A percentile compares a stretch with the other conserved stretches of the same genome.
Conservation (phyloP, 2,113 vertebrate genomes). For the Chlorocebus sabaeus region DNA sequence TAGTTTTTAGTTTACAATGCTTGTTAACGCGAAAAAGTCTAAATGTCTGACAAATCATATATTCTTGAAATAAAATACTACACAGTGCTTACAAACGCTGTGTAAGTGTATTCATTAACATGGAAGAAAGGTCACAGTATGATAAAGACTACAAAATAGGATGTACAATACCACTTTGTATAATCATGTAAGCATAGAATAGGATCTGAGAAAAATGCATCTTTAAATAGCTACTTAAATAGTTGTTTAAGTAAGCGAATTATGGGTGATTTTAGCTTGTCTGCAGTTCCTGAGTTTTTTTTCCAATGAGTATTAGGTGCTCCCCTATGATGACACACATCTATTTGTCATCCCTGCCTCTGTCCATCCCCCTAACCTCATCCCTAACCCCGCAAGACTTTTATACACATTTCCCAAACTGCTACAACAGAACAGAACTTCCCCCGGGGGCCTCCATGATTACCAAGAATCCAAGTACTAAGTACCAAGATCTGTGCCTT, state of each 20-base stretch:
- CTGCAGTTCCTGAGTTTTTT: neutral
- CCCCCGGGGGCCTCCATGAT: neutral
- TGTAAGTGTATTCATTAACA: neutral
- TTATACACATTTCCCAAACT: neutral
- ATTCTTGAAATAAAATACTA: neutral
- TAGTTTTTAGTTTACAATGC: neutral
- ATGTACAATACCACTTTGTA: neutral
- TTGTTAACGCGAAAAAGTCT: neutral
- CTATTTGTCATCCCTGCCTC: neutral
- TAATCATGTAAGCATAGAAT: neutral
- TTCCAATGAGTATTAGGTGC: no score
- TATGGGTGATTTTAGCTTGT: neutral
- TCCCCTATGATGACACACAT: neutral
- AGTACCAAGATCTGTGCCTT: neutral
- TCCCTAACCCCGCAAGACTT: neutral
- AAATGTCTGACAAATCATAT: neutral
- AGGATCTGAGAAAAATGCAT: neutral
- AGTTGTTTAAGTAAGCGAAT: neutral
- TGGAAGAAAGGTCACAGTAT: neutral
- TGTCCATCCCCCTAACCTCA: no score
- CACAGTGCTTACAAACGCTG: neutral
- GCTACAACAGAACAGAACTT: no score
- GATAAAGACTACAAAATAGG: neutral
- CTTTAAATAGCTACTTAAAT: neutral
- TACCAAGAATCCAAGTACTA: neutral